Conservation (phyloP, 2,888 invertebrate genomes). For the Pharmacophagus antenor region DNA sequence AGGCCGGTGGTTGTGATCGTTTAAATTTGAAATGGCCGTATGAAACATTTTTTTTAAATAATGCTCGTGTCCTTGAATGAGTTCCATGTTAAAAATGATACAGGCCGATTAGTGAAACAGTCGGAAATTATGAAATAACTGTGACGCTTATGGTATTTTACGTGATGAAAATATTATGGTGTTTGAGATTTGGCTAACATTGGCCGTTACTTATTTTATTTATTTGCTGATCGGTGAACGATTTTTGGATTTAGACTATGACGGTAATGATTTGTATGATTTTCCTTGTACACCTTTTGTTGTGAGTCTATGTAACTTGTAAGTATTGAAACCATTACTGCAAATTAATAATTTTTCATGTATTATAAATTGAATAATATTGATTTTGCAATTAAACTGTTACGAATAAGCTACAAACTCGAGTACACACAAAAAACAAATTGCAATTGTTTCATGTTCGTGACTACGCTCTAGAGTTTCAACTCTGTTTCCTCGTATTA, state of each 20-base stretch:
- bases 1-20: slow-evolving; percentile 25
- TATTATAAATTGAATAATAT: too few species aligned
- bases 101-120: slow-evolving; percentile 22
- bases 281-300: neutral
- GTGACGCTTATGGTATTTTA: slow-evolving; percentile 25
- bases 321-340: neutral
- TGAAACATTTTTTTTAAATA: slow-evolving; percentile 8
- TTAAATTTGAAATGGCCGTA: slow-evolving; percentile 14
- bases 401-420: too few species aligned
- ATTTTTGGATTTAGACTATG: slow-evolving; percentile 57
- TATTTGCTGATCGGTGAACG: slow-evolving; percentile 53
- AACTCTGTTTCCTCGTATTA: too few species aligned
- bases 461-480: too few species aligned
- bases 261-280: slow-evolving; percentile 45
- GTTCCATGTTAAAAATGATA: slow-evolving; percentile 16
- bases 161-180: slow-evolving; percentile 57
- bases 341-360: neutral
- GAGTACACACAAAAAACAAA: too few species aligned
- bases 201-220: slow-evolving; percentile 51
- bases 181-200: slow-evolving; percentile 57
- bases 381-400: too few species aligned
- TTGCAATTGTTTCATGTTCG: too few species aligned
- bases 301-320: neutral
- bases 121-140: slow-evolving; percentile 31
- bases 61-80: slow-evolving; percentile 16